Evolutionary conservation across 2,888 invertebrate genomes (phyloP).

Genomic region (Fragum sueziense): DNA sequence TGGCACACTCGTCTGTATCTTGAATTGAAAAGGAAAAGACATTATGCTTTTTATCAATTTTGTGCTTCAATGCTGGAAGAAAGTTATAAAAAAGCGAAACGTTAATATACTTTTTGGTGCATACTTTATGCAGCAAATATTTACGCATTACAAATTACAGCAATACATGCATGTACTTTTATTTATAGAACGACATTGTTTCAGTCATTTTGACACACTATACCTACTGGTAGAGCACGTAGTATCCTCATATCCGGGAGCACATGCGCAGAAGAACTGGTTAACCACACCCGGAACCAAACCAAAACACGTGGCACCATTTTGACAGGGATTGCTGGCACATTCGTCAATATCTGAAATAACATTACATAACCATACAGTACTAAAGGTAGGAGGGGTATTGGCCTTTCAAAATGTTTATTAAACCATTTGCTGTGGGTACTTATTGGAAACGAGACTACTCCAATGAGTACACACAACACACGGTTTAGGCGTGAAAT

Average conservation of each 20-base stretch:
- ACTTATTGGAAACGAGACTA: too few relatives aligned
- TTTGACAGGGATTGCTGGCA: not conserved
- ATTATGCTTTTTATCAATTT: too few relatives aligned
- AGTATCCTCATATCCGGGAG: not conserved
- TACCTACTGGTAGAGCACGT: not conserved
- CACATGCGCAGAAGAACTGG: not conserved
- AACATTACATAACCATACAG: too few relatives aligned
- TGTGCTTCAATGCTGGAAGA: too few relatives aligned
- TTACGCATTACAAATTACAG: not conserved
- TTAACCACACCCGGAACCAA: not conserved
- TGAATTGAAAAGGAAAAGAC: too few relatives aligned
- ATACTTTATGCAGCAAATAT: not conserved
- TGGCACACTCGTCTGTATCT: not conserved
- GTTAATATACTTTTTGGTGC: not conserved
- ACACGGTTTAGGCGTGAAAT: too few relatives aligned
- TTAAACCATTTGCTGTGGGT: too few relatives aligned
- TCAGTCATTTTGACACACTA: not conserved
- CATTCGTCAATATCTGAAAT: conserved; percentile 7
- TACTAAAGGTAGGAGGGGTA: too few relatives aligned
- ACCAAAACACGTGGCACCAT: not conserved
- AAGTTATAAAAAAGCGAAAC: too few relatives aligned
- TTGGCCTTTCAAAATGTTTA: too few relatives aligned
- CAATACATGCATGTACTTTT: not conserved
- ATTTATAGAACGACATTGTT: not conserved
- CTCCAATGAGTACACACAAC: too few relatives aligned